Percentiles rank a stretch among this genome's conserved stretches.
phyloP scores from a whole-genome alignment of 2,797 vertebrate species.

The Streptopelia turtur region DNA sequence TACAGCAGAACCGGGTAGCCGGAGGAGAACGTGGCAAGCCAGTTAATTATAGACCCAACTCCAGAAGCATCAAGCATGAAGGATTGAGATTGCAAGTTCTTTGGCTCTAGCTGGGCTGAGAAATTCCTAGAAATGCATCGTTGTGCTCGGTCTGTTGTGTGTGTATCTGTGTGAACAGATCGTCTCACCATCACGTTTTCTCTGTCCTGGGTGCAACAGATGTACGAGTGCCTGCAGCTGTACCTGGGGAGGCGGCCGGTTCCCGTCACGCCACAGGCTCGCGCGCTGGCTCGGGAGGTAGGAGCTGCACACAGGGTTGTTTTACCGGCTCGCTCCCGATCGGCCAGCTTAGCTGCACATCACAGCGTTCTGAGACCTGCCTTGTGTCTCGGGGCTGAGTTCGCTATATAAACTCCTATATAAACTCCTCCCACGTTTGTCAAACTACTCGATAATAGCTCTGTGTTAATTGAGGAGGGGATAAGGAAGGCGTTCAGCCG shows the following conservation, averaged over 20 bases:
- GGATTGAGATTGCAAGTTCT: not conserved
- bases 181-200: not conserved
- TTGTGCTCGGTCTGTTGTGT: not conserved
- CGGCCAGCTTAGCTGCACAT: not conserved
- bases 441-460: not conserved
- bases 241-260: conserved; percentile 77
- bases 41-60: not conserved
- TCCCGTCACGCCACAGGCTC: conserved; percentile 81
- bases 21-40: not conserved
- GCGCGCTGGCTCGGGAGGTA: conserved; percentile 86
- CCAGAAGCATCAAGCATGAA: not conserved
- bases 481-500: not conserved
- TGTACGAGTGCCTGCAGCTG: conserved; percentile 89
- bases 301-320: not conserved
- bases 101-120: not conserved
- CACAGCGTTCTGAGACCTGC: not conserved
- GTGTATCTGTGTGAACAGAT: not conserved
- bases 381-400: not conserved
- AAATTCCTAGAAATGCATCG: not conserved
- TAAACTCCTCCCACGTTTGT: not conserved
- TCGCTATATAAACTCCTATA: not conserved
- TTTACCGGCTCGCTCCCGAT: not conserved
- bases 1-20: not conserved
- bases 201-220: conserved; percentile 72
- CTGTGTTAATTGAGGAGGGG: too few species aligned